Percentiles rank a stretch among this genome's conserved stretches.
Evolutionary conservation across 2,113 vertebrate species (phyloP).

Genomic region (Triplophysa siluroides): DNA sequence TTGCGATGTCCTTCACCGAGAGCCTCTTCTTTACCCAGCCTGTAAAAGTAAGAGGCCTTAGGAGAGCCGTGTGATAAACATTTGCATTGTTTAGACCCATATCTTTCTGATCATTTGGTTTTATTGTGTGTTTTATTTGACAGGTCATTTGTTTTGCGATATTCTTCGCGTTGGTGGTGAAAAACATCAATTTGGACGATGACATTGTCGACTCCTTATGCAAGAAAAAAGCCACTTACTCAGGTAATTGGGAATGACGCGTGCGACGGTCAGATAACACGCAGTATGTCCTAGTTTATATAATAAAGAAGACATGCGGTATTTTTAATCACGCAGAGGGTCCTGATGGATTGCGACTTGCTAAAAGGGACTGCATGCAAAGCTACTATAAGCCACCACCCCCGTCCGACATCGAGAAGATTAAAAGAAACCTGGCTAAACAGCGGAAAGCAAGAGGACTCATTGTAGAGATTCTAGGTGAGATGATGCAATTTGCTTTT

Average conservation of each 20-base stretch:
- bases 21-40: slow-evolving; percentile 94
- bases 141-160: slow-evolving; percentile 92
- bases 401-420: slow-evolving; percentile 79
- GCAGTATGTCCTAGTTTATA: not conserved
- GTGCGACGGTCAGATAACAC: not conserved
- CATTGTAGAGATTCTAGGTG: slow-evolving; percentile 87
- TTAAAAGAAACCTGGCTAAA: slow-evolving; percentile 79
- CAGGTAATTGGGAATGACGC: slow-evolving; percentile 55
- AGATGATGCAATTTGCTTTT: not conserved
- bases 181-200: slow-evolving; percentile 84
- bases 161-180: slow-evolving; percentile 91
- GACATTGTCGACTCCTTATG: slow-evolving; percentile 26
- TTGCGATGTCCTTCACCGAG: slow-evolving; percentile 89
- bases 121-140: slow-evolving; percentile 26
- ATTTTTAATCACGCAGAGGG: slow-evolving; percentile 66
- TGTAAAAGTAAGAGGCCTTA: slow-evolving; percentile 81
- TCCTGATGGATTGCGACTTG: slow-evolving; percentile 65
- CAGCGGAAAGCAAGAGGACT: slow-evolving; percentile 87
- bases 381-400: slow-evolving; percentile 83
- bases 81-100: not conserved
- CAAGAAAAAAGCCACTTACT: slow-evolving; percentile 54
- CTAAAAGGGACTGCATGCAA: slow-evolving; percentile 79
- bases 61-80: not conserved
- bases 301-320: not conserved
- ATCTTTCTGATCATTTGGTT: not conserved